phyloP scores from a whole-genome alignment of 2,113 vertebrate genomes.

The Rhinichthys klamathensis region DNA sequence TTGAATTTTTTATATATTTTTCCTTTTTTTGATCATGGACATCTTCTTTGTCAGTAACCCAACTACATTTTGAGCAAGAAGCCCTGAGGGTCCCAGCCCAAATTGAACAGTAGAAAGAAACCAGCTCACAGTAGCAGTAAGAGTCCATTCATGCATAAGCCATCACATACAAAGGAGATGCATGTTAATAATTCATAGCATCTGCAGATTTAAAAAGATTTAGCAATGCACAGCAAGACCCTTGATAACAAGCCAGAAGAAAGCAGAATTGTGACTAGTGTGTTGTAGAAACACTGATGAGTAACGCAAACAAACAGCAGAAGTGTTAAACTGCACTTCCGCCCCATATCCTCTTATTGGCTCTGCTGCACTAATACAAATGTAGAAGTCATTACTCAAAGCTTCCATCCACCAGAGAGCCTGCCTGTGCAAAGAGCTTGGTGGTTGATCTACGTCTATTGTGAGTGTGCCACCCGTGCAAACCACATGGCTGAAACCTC shows the following conservation, averaged over 20 bases:
- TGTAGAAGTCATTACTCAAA: background rate
- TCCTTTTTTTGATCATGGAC: background rate
- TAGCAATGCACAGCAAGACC: background rate
- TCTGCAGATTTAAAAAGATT: background rate
- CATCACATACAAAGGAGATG: constrained; percentile 34
- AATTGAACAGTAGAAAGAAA: constrained; percentile 31
- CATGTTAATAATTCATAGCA: constrained; percentile 39
- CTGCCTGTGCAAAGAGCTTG: background rate
- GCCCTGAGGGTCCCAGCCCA: background rate
- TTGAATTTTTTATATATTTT: too few species aligned
- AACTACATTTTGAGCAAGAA: background rate
- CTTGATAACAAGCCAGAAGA: background rate
- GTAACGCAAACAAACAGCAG: constrained; percentile 24
- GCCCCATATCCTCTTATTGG: constrained; percentile 14
- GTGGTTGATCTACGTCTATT: constrained; percentile 24
- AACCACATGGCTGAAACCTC: constrained; percentile 34
- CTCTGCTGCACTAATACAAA: background rate
- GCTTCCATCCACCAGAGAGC: background rate
- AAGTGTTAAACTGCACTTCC: background rate
- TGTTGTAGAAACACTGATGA: background rate
- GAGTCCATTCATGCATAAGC: constrained; percentile 34
- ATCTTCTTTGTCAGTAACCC: background rate
- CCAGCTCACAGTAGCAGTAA: constrained; percentile 14
- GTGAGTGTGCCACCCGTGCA: background rate
- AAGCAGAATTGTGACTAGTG: background rate